Percentiles rank a stretch among this genome's conserved stretches.
phyloP scores from a whole-genome alignment of 2,113 vertebrate species.

The Podarcis muralis region DNA sequence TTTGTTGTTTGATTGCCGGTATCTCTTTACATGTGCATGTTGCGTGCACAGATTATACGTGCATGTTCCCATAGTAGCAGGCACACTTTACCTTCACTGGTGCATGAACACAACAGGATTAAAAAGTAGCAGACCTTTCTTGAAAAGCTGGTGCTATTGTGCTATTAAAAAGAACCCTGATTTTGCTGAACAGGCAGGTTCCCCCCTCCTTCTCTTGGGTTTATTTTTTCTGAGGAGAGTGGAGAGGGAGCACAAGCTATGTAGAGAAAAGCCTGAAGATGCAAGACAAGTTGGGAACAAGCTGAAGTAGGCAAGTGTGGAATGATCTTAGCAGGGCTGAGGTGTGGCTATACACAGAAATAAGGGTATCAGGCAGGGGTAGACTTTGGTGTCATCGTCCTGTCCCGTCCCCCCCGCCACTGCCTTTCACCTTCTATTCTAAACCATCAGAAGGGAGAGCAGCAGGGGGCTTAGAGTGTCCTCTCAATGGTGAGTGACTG shows the following conservation, averaged over 20 bases:
- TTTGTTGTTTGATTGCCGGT: not conserved
- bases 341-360: constrained; percentile 6
- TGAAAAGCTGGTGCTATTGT: constrained; percentile 17
- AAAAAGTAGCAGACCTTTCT: constrained; percentile 2
- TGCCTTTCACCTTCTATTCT: too few relatives aligned
- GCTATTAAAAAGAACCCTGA: constrained; percentile 30
- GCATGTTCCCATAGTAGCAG: not conserved
- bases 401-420: too few relatives aligned
- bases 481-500: not conserved
- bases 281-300: constrained; percentile 1
- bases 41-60: not conserved
- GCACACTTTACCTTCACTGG: constrained; percentile 19
- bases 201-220: constrained; percentile 15
- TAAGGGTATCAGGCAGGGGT: not conserved
- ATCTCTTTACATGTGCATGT: not conserved
- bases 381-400: too few relatives aligned
- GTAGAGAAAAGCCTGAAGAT: constrained; percentile 48
- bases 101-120: not conserved
- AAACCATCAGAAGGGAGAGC: not conserved
- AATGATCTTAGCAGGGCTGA: constrained; percentile 19
- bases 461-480: not conserved
- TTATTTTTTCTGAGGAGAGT: constrained; percentile 22
- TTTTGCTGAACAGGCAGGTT: constrained; percentile 51
- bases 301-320: not conserved
- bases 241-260: constrained; percentile 21